Evolutionary conservation across 2,888 invertebrate species (phyloP), one percentile per base, ranked within the genome.

Genomic region (Conchocele bisecta): DNA sequence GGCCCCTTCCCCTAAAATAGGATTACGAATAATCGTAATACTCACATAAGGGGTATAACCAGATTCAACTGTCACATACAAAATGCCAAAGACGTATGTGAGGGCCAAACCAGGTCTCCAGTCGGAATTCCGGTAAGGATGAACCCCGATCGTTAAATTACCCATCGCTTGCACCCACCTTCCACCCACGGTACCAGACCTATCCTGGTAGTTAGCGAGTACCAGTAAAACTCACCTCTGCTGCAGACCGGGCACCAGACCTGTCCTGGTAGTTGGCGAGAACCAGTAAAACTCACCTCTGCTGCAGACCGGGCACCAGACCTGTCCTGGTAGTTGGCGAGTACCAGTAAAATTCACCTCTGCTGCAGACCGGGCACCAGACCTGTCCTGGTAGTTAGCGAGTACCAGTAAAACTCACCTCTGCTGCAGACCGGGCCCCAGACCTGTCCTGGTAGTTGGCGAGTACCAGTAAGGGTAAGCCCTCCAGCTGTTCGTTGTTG

Each of bases 241-340:
- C 67, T 37, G 72, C 78, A 26, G 69, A 77, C 26, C 82, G 75
- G 13, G 89, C 88, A 2, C 79, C 83, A 29, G 76, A 75, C 56
- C 75, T 81, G 67, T 90, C 89, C 58, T 87, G 86, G 57, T 74
- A 82, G 71, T 86, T 89, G 17, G 84, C 17, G 26, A n/a, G 13
- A 42, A 5, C 24, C 15, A 24, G 20, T 4, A n/a, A n/a, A 17
- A 41, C 59, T 63, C 63, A 90, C 90, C 85, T 89, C 78, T n/a
- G 79, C 67, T 37, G 74, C 78, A 28, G 68, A 79, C 28, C 83
- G 77, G 11, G 89, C 89, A 3, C 80, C 83, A 28, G 75, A 74
- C 54, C 77, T 81, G 67, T 90, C 89, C 57, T 87, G 86, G 54
- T 75, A 82, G 71, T 86, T 90, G 15, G 85, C 87, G 28, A 90